Evolutionary conservation across 2,797 vertebrate genomes (phyloP), one percentile per base, ranked within the genome.

Genomic region (Cottoperca gobio): DNA sequence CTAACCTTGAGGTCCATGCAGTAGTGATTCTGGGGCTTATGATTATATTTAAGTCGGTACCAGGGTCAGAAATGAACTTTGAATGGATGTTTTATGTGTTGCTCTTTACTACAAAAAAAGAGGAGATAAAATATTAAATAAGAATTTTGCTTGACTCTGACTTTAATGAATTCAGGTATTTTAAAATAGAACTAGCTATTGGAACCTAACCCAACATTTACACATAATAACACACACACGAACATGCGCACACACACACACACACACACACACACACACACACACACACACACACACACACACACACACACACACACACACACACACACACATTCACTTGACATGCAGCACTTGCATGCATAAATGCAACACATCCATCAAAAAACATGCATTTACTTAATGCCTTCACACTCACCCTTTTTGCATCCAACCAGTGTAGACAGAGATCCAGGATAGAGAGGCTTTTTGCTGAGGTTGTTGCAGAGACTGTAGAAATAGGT

Each of bases 401-500:
- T 64, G 79, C 70, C 77, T 76, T 70, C 75, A 76, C 62, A 73
- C 62, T 67, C 73, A 74, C 21, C 33, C 73, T 73, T 84, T 85
- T 73, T 72, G 59, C 68, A 82, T 60, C 71, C 63, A 84, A 39
- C 74, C 73, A 49, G 70, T 80, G 80, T 58, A 66, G 76, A 76
- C 55, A 81, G 49, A 80, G 83, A 86, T 79, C 60, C 79, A 59
- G 79, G 63, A 75, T 61, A 76, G 66, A 79, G 62, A 79, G 59
- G 79, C 71, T 89, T 92, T 89, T 83, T 87, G 86, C 91, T 89
- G 83, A 92, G 81, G 86, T 89, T 90, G 88, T 86, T 88, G 82
- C 81, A 90, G 80, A 89, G 78, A 89, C 74, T 86, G 74, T 86
- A 88, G 78, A 94, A 94, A 90, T 93, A 93, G 92, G 91, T 92